Base-by-base conservation (phyloP, 1,140 invertebrate genomes). In the Periplaneta americana region DNA sequence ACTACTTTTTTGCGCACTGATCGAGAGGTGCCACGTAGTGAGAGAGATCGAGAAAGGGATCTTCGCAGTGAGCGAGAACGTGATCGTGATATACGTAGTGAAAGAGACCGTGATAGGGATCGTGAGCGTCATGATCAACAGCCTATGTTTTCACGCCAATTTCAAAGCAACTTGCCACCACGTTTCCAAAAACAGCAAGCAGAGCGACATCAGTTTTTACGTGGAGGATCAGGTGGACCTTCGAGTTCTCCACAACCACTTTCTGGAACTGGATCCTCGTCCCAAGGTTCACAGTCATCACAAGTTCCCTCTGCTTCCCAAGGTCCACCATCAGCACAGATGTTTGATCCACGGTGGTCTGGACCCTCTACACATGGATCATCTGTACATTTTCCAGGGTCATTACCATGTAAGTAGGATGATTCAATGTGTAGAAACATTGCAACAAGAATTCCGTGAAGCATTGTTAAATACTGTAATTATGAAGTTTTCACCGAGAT, bases 111-210 rank as follows among this genome's bases (percentile, higher is more conserved):
- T 31, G 81, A 80, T 82, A 74, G 75, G 79, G 74, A 66, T 82
- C 84, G 82, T 83, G 87, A 86, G 80, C 86, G 83, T 22, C 85
- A 87, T 35, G 87, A 88, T 74, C 87, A 89, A 17, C 87, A 88
- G 34, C 86, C 90, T 2, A 91, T 89, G 17, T 95, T 93, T 85
- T 93, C 92, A 15, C 91, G 93, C 84, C 92, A 92, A 76, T 96
- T 95, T 87, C 93, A 95, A 87, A 92, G 90, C 75, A 95, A 96
- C 88, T 90, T 97, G 83, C 96, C 96, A 37, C 96, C 96, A 48
- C 36, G 81, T 74, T 97, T 98, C 88, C 92, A 95, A 86, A 95
- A 94, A 84, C 94, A 96, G 84, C 93, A 94, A 84, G 90, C 91
- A 83, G 88, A 87, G 78, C 85, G 88, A 48, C 75, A 74, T 34